Conservation (phyloP, 2,113 vertebrate genomes). For the Oxygymnocypris stewartii region DNA sequence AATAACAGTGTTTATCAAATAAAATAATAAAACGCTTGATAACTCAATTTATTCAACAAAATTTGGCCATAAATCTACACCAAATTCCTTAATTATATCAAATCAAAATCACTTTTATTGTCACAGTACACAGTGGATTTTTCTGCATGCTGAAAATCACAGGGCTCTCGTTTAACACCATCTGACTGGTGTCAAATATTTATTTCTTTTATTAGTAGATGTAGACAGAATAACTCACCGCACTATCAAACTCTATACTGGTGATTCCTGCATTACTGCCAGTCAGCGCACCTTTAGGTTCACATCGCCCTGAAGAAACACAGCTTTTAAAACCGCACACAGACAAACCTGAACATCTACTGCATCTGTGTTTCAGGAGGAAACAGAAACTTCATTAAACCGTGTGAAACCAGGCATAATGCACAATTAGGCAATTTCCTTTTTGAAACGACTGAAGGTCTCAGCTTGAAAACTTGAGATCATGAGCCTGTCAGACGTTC, state of each 20-base stretch:
- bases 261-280: conserved; percentile 98
- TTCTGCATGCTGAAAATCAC: neutral
- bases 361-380: conserved; percentile 1
- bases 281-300: conserved; percentile 87
- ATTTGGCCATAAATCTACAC: neutral
- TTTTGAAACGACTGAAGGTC: conserved; percentile 35
- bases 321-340: neutral
- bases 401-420: neutral
- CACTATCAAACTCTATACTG: conserved; percentile 96
- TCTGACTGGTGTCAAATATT: neutral
- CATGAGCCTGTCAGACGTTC: conserved; percentile 39
- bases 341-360: neutral
- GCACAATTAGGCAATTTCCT: neutral
- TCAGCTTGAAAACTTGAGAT: conserved; percentile 58
- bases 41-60: neutral
- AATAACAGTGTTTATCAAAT: neutral
- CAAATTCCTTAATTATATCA: neutral
- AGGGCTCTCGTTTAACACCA: neutral
- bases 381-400: neutral
- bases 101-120: too few relatives aligned
- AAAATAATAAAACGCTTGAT: neutral
- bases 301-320: conserved; percentile 83
- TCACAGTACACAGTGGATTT: neutral
- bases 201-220: neutral
- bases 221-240: conserved; percentile 78